A percentile compares a stretch with the other conserved stretches of the same genome.
Evolutionary conservation across 2,888 invertebrate species (phyloP).

Genomic region (Epirrhoe tristata): DNA sequence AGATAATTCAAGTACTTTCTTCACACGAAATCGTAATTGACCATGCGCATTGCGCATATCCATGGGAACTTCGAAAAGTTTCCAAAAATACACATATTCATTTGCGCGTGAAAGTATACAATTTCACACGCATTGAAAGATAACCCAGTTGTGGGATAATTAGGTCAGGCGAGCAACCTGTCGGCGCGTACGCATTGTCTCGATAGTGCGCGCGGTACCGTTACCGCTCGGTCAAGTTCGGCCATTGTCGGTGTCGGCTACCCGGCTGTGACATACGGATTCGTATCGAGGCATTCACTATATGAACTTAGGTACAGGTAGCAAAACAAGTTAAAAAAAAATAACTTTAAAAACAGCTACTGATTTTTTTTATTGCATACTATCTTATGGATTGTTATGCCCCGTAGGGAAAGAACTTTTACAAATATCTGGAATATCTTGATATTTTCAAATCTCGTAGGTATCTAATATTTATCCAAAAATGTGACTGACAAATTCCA

Average conservation of each 20-base stretch:
- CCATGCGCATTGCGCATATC: slow-evolving; percentile 24
- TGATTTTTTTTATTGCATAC: too few relatives aligned
- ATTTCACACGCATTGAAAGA: slow-evolving; percentile 77
- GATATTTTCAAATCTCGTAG: too few relatives aligned
- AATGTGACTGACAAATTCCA: background rate
- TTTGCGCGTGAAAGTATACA: slow-evolving; percentile 66
- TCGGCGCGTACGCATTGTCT: slow-evolving; percentile 80
- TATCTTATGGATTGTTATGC: too few relatives aligned
- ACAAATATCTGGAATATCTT: too few relatives aligned
- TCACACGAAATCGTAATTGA: slow-evolving; percentile 28
- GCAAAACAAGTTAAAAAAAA: slow-evolving; percentile 5
- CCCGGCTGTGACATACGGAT: slow-evolving; percentile 66
- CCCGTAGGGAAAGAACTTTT: too few relatives aligned
- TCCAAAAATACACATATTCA: slow-evolving; percentile 31
- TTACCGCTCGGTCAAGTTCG: slow-evolving; percentile 81
- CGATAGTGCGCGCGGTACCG: slow-evolving; percentile 66
- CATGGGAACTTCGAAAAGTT: slow-evolving; percentile 40
- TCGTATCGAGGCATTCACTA: slow-evolving; percentile 44
- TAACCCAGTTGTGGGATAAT: slow-evolving; percentile 78
- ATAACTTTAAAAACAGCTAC: too few relatives aligned
- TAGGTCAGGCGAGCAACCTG: slow-evolving; percentile 84
- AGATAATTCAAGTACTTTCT: slow-evolving; percentile 5
- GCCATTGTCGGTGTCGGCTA: slow-evolving; percentile 75
- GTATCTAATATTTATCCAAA: too few relatives aligned
- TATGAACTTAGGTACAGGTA: slow-evolving; percentile 23